Conservation (phyloP, 1,140 invertebrate genomes). For the Venturia canescens region DNA sequence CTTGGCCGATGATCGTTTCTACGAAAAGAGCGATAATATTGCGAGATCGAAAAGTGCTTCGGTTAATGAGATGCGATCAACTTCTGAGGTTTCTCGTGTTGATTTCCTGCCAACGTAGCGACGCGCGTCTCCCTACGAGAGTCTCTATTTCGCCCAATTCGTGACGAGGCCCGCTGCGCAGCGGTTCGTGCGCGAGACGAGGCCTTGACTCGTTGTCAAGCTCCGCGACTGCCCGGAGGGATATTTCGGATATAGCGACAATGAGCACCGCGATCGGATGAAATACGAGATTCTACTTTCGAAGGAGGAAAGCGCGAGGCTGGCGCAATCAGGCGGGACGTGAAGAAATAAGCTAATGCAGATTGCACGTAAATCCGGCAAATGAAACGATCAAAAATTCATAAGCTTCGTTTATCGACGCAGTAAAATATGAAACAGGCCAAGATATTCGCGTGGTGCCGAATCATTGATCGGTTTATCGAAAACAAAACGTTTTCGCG, state of each 20-base stretch:
- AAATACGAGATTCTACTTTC: not conserved
- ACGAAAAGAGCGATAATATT: not conserved
- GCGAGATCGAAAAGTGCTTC: not conserved
- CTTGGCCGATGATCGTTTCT: not conserved
- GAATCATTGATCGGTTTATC: no score
- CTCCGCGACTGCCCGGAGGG: not conserved
- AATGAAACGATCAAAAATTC: no score
- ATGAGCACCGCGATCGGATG: not conserved
- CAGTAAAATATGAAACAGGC: no score
- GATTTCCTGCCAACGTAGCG: not conserved
- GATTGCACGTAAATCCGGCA: not conserved
- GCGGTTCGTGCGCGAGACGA: not conserved
- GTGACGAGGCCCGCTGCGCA: not conserved
- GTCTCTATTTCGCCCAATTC: not conserved
- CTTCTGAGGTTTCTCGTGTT: not conserved
- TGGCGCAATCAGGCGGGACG: not conserved
- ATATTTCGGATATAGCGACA: conserved; percentile 2
- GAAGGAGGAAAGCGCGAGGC: not conserved
- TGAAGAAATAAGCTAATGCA: not conserved
- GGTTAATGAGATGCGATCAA: not conserved
- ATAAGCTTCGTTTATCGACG: no score
- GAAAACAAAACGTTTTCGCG: no score
- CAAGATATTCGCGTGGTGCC: no score
- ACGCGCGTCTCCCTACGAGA: not conserved
- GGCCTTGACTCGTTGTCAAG: not conserved